phyloP scores from a whole-genome alignment of 1,140 invertebrate genomes.

The Dermatophagoides farinae region DNA sequence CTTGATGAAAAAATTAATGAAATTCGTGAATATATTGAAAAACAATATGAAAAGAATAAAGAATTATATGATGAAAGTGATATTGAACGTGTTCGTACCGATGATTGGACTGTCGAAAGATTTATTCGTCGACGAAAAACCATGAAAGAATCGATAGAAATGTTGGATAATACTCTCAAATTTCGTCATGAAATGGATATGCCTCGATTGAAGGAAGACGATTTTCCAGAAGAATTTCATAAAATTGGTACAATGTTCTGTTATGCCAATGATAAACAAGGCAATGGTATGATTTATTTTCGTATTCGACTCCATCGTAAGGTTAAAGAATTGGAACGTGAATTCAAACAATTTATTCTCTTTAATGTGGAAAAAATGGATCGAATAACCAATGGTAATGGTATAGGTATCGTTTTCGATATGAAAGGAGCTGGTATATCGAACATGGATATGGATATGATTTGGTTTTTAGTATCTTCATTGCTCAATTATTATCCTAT shows the following conservation, averaged over 20 bases:
- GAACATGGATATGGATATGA: conserved; percentile 16
- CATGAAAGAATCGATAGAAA: conserved; percentile 20
- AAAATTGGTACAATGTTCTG: conserved; percentile 10
- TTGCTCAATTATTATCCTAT: conserved; percentile 16
- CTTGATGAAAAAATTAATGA: neutral
- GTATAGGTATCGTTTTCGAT: conserved; percentile 13
- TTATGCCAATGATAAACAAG: conserved; percentile 10
- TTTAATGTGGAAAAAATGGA: conserved; percentile 9
- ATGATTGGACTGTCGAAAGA: conserved; percentile 17
- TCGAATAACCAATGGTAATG: conserved; percentile 8
- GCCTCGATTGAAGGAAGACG: neutral
- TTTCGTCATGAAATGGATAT: conserved; percentile 3
- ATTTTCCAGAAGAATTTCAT: conserved; percentile 16
- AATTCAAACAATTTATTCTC: conserved; percentile 4
- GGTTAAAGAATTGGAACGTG: conserved; percentile 6
- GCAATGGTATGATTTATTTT: conserved; percentile 15
- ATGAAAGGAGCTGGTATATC: conserved; percentile 6
- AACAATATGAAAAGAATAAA: conserved; percentile 30
- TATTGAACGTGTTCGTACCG: conserved; percentile 13
- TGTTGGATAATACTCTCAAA: conserved; percentile 22
- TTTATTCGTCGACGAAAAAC: conserved; percentile 13
- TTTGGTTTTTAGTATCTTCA: conserved; percentile 13
- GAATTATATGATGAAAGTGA: conserved; percentile 15
- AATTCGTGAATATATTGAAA: neutral
- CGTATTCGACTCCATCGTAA: conserved; percentile 12